phyloP scores from a whole-genome alignment of 2,797 vertebrate genomes.

The Mycteria americana region DNA sequence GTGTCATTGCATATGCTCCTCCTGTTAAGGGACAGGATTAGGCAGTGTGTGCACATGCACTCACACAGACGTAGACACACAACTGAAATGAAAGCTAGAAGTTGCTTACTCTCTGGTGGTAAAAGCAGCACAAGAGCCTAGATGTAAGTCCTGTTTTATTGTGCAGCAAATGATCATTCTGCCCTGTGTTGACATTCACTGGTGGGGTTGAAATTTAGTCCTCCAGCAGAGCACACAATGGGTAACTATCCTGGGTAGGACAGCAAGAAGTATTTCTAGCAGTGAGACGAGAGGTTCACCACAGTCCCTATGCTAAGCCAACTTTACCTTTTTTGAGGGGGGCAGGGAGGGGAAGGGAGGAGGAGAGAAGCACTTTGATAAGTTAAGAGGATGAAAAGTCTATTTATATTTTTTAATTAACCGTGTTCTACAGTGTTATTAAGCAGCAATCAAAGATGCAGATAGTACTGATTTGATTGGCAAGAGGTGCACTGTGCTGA shows the following conservation, averaged over 20 bases:
- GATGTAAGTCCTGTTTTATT: background rate
- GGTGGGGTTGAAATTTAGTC: background rate
- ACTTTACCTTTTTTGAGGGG: background rate
- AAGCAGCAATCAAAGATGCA: constrained; percentile 78
- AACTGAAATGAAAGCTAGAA: background rate
- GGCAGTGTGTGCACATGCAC: background rate
- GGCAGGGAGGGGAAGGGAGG: background rate
- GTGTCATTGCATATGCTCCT: background rate
- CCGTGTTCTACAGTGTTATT: constrained; percentile 72
- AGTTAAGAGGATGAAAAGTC: constrained; percentile 69
- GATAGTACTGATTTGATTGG: constrained; percentile 77
- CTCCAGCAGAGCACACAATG: background rate
- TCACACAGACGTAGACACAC: background rate
- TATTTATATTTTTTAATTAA: constrained; percentile 83
- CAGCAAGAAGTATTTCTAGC: background rate
- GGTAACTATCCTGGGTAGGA: background rate
- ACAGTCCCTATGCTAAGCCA: background rate
- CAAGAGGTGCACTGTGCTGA: constrained; percentile 65
- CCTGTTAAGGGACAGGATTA: background rate
- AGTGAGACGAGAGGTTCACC: background rate
- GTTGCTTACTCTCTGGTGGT: background rate
- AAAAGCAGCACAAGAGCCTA: background rate
- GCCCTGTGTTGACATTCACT: background rate
- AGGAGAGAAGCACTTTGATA: constrained; percentile 34
- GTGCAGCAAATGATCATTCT: background rate